Conservation (phyloP, 2,888 invertebrate genomes). For the Chrysomela aeneicollis region DNA sequence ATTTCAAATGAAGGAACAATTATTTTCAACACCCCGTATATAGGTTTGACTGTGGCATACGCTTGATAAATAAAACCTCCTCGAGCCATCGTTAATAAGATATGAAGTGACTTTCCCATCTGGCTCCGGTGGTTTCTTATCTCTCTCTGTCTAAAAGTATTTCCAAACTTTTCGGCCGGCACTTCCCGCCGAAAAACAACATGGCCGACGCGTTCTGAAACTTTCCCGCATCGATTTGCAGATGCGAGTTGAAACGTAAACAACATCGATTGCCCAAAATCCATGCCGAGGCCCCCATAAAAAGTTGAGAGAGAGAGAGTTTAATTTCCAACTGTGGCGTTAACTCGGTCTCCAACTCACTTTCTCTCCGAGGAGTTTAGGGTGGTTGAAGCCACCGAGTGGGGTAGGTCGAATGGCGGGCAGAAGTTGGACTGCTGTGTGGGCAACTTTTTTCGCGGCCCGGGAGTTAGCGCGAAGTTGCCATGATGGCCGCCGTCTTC, state of each 20-base stretch:
- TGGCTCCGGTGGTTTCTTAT: neutral
- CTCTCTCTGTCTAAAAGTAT: constrained; percentile 14
- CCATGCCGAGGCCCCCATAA: constrained; percentile 60
- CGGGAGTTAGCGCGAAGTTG: constrained; percentile 8
- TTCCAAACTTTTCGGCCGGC: constrained; percentile 32
- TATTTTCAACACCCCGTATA: neutral
- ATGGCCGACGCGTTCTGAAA: constrained; percentile 29
- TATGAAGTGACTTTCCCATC: constrained; percentile 2
- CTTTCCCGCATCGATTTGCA: constrained; percentile 26
- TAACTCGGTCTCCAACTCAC: constrained; percentile 56
- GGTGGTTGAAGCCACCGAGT: constrained; percentile 52
- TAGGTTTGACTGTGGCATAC: neutral
- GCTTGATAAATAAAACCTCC: neutral
- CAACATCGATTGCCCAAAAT: constrained; percentile 61
- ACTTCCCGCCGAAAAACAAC: constrained; percentile 35
- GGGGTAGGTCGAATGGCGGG: constrained; percentile 61
- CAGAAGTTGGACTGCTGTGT: constrained; percentile 52
- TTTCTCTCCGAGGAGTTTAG: constrained; percentile 61
- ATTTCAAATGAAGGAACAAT: no score
- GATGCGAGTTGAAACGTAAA: constrained; percentile 52
- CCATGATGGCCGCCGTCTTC: constrained; percentile 18
- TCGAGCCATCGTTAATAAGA: neutral
- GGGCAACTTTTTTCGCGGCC: constrained; percentile 18
- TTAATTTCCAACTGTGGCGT: constrained; percentile 54
- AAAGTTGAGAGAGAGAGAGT: constrained; percentile 54